A percentile compares a stretch with the other conserved stretches of the same genome.
Evolutionary conservation across 2,113 vertebrate species (phyloP).

Genomic region (Phrynosoma blainvillii): DNA sequence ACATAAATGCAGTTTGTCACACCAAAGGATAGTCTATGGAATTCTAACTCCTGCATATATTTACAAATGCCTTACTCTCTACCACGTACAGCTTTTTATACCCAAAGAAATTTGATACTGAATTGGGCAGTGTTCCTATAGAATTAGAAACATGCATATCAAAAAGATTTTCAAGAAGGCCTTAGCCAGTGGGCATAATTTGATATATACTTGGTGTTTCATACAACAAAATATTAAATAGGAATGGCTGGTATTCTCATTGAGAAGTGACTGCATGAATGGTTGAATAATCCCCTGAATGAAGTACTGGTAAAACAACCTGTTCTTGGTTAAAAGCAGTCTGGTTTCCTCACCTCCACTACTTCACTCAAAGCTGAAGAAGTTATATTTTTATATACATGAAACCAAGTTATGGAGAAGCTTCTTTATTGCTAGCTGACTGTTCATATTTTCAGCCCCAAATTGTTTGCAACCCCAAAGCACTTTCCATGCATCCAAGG

Average conservation of each 20-base stretch:
- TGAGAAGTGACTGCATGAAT: neutral
- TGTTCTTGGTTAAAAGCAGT: too few species aligned
- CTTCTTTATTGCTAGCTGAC: too few species aligned
- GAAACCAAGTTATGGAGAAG: too few species aligned
- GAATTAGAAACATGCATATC: constrained; percentile 1
- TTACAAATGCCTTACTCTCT: neutral
- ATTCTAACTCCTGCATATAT: neutral
- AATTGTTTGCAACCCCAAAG: too few species aligned
- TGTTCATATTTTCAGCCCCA: too few species aligned
- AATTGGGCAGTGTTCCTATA: neutral
- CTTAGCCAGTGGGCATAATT: neutral
- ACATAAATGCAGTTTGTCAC: neutral
- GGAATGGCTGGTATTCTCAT: neutral
- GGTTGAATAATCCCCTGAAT: too few species aligned
- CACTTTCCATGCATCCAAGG: too few species aligned
- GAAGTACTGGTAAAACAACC: too few species aligned
- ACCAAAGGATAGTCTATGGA: neutral
- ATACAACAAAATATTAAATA: neutral
- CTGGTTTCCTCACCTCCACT: too few species aligned
- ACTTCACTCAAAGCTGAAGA: too few species aligned
- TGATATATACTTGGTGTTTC: neutral
- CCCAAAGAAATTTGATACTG: neutral
- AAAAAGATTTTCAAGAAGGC: neutral
- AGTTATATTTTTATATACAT: too few species aligned
- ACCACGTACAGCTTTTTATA: neutral